Evolutionary conservation across 1,140 invertebrate species (phyloP), one percentile per base, ranked within the genome.

Genomic region (Dendroctonus valens): DNA sequence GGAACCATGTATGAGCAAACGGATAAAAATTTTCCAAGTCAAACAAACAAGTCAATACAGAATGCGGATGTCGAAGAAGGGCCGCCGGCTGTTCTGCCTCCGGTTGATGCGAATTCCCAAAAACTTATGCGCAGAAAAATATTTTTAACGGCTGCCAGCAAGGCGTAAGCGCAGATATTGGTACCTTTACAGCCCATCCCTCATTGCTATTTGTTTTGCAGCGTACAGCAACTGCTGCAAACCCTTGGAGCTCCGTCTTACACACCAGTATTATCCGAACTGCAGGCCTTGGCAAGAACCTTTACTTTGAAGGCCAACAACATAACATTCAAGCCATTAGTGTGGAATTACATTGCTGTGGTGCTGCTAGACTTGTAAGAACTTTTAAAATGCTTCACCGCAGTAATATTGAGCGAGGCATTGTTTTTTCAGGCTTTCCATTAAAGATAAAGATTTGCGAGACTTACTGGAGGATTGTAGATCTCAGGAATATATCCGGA

Each of bases 241-340:
- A 53, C 40, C 8, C 53, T 74, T n/a, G 62, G 63, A 40, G 7
- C 52, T 40, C 14, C 26, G 1, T 63, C 54, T 41, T 69, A 41
- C 40, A 52, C 54, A 11, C 9, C 65, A 14, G 57, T 72, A 42
- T 53, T 75, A 39, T 69, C 66, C 39, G 83, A 85, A 69, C 69
- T 86, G 0, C 73, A 80, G 11, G 65, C 80, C 14, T 73, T 87
- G 42, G 80, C 86, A 5, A 81, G 81, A 68, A 86, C 84, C 40
- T 85, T 86, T 68, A 81, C 79, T 67, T 76, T 87, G 41, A 80
- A 80, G 71, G 80, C 85, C 5, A 77, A 83, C 68, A 87, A 86
- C 72, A 82, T 86, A 14, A 81, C 82, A 70, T 85, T 85, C 66
- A 84, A 84, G 67, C 81, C 82, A 0, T 72, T 79, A 38, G 79